Evolutionary conservation across 2,888 invertebrate genomes (phyloP), one percentile per base, ranked within the genome.

Genomic region (Lithophane semibrunnea): DNA sequence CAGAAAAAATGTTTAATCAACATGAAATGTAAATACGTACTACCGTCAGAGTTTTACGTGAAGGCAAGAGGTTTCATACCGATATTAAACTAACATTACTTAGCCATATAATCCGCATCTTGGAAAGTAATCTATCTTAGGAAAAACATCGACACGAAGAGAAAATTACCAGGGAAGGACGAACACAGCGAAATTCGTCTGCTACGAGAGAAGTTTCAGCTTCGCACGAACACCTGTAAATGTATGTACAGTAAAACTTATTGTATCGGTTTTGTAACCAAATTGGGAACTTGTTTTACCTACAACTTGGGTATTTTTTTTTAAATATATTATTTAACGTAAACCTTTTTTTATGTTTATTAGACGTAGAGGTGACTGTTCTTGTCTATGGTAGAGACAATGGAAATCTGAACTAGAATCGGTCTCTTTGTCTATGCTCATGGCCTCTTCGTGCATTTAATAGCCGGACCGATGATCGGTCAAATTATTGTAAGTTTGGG

Each of bases 141-240:
- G 79, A 72, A 84, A 88, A 84, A 87, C 82, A 86, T 82, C 81
- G 78, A 82, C 85, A 83, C 77, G 86, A 77, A 85, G 78, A 75
- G 79, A 86, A 84, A 87, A 89, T 89, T 85, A 85, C 84, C 74
- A 79, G 73, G 56, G 87, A 89, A 89, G 86, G 85, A 82, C 79
- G 80, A 71, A 73, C 63, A 70, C 54, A 29, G n/a, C n/a, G 72
- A 86, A 77, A 72, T 84, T 80, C 79, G 65, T 79, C 64, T 70
- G 73, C 58, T 83, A 79, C 67, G 69, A 74, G 73, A 58, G 77
- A 88, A 86, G 81, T 88, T 88, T 82, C 52, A 60, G 71, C 79
- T 66, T 75, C 58, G n/a, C 54, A 74, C 72, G 72, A 84, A 61
- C 78, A 70, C 24, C 58, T 60, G 74, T 84, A 60, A 63, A 75